phyloP scores from a whole-genome alignment of 2,113 vertebrate genomes.

The Cheirogaleus medius region DNA sequence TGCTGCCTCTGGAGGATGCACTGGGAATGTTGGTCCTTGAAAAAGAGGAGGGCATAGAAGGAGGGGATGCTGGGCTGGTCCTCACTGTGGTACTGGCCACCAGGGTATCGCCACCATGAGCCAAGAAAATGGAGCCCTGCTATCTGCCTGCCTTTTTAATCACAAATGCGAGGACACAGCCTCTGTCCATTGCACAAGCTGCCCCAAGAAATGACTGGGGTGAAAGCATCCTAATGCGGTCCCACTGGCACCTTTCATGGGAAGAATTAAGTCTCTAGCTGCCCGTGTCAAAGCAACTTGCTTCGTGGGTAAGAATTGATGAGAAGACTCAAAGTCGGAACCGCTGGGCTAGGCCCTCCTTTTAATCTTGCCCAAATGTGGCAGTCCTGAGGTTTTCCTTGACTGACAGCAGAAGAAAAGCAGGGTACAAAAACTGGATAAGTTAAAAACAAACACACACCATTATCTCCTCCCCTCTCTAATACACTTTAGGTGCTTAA shows the following conservation, averaged over 20 bases:
- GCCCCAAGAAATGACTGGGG: neutral
- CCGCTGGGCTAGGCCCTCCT: fast-evolving
- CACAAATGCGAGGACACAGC: neutral
- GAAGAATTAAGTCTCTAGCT: neutral
- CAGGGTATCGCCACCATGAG: neutral
- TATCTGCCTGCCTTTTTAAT: neutral
- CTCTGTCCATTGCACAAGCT: neutral
- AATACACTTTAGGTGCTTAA: neutral
- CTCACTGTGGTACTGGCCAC: neutral
- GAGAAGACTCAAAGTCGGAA: neutral
- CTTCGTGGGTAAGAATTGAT: neutral
- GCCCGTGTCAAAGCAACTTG: neutral
- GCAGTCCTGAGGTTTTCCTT: neutral
- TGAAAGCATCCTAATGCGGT: neutral
- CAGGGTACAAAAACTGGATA: neutral
- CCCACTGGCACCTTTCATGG: neutral
- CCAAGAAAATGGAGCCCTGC: neutral
- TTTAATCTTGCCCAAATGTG: neutral
- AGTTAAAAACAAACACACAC: neutral
- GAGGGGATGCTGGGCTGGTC: too few species aligned
- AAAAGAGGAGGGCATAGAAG: fast-evolving
- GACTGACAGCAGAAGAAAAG: neutral
- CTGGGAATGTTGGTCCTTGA: neutral
- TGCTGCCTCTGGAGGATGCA: fast-evolving
- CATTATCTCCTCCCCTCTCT: neutral